These are phyloP conservation scores for Seriola aureovittata DNA, from an alignment of 2,113 vertebrate species.

Conservation along the genomic window DNA sequence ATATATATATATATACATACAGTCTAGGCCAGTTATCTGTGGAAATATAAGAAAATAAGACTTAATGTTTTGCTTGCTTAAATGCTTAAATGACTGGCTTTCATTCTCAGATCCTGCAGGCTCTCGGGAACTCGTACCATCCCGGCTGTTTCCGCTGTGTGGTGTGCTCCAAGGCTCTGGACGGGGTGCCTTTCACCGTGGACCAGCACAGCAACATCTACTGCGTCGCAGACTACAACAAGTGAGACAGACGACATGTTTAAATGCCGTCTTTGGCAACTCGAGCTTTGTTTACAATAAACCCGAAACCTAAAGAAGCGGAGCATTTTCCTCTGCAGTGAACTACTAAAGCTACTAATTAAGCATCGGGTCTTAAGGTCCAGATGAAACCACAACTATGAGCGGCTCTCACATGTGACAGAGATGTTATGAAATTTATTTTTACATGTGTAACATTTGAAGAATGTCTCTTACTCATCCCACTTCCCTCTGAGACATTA, in stretches of 20 bases:
- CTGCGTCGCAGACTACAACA: conserved; percentile 93
- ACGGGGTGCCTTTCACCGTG: conserved; percentile 91
- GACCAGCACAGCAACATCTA: conserved; percentile 92
- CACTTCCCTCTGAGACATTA: not conserved
- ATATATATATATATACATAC: too few species aligned
- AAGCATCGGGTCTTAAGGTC: not conserved
- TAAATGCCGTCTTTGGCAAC: too few species aligned
- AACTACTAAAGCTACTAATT: too few species aligned
- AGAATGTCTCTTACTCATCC: not conserved
- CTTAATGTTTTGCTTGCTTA: not conserved
- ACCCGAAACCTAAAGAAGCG: too few species aligned
- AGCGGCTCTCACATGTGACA: not conserved
- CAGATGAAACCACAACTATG: not conserved
- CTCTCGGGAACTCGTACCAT: conserved; percentile 91
- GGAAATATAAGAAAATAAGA: not conserved
- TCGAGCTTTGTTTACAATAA: too few species aligned
- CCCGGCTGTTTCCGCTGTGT: conserved; percentile 92
- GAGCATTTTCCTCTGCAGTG: too few species aligned
- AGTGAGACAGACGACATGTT: conserved; percentile 67
- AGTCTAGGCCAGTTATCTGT: not conserved
- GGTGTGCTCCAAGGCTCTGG: conserved; percentile 90
- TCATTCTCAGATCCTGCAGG: conserved; percentile 88
- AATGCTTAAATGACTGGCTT: fast-evolving
- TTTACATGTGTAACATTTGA: not conserved
- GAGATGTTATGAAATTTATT: not conserved